Evolutionary conservation across 2,113 vertebrate species (phyloP).

Genomic region (Odocoileus hemionus): DNA sequence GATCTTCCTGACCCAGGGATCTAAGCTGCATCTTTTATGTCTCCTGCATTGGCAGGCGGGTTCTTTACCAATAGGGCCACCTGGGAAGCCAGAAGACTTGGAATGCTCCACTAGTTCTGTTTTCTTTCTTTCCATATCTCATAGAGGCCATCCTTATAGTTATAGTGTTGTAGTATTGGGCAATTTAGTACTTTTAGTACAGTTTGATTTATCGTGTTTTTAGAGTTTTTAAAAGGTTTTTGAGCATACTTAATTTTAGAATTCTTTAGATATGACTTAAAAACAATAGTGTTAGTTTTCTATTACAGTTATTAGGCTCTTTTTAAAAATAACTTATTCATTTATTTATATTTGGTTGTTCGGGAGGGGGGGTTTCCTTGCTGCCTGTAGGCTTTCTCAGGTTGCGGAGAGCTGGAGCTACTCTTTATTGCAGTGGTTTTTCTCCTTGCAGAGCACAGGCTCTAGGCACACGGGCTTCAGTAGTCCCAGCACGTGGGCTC

Average conservation of each 20-base stretch:
- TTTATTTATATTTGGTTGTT: background rate
- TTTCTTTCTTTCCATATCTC: background rate
- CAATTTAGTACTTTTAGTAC: background rate
- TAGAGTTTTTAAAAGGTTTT: background rate
- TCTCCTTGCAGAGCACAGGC: background rate
- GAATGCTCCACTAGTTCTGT: background rate
- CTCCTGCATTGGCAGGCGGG: background rate
- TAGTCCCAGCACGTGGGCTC: background rate
- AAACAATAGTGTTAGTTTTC: background rate
- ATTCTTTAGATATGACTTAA: background rate
- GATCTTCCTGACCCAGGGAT: background rate
- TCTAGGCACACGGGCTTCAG: background rate
- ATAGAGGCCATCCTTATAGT: background rate
- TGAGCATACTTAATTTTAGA: background rate
- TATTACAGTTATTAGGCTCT: background rate
- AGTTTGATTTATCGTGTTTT: background rate
- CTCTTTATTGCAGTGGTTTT: background rate
- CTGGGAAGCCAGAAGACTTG: background rate
- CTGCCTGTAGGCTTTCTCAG: background rate
- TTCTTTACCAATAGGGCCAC: background rate
- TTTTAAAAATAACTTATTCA: no score
- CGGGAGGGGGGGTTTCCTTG: background rate
- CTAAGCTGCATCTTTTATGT: background rate
- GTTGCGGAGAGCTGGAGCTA: background rate
- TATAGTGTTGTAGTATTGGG: background rate